A percentile compares a stretch with the other conserved stretches of the same genome.
Evolutionary conservation across 64 coral and sea anemone genomes (phyloP).

Genomic region (Cladopsammia gracilis): DNA sequence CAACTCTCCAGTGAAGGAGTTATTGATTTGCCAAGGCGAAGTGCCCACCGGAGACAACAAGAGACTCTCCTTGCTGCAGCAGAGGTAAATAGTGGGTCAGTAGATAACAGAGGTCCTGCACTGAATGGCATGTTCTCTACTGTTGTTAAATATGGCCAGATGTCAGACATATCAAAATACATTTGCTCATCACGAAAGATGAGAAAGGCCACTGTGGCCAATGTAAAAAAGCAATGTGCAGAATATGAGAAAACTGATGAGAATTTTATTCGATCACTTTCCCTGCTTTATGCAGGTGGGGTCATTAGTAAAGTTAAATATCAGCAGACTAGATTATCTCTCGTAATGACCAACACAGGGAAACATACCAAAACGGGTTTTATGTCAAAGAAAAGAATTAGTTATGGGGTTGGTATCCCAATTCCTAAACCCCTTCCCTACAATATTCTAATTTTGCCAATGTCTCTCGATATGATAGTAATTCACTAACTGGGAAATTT

Average conservation of each 20-base stretch:
- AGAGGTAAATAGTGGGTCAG: constrained; percentile 66
- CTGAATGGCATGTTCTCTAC: constrained; percentile 55
- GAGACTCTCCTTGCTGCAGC: constrained; percentile 63
- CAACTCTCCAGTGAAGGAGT: constrained; percentile 42
- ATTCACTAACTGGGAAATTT: constrained; percentile 55
- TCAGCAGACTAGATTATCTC: constrained; percentile 9
- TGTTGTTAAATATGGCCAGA: constrained; percentile 23
- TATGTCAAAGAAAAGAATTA: constrained; percentile 31
- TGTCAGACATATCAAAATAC: background rate
- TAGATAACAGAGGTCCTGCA: constrained; percentile 27
- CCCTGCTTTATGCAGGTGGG: constrained; percentile 74
- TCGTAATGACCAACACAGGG: constrained; percentile 50
- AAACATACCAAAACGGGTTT: constrained; percentile 41
- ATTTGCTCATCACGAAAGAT: constrained; percentile 24
- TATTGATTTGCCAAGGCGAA: constrained; percentile 52
- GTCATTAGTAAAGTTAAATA: constrained; percentile 60
- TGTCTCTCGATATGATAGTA: constrained; percentile 9
- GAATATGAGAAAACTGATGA: constrained; percentile 56
- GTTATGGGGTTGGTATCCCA: constrained; percentile 43
- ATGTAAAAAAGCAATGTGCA: background rate
- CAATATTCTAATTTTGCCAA: constrained; percentile 58
- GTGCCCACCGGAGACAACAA: constrained; percentile 56
- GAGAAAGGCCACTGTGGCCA: background rate
- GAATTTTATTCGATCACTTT: constrained; percentile 51
- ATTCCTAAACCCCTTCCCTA: constrained; percentile 69